Evolutionary conservation across 1,140 invertebrate genomes (phyloP), one percentile per base, ranked within the genome.

Genomic region (Cryptotermes secundus): DNA sequence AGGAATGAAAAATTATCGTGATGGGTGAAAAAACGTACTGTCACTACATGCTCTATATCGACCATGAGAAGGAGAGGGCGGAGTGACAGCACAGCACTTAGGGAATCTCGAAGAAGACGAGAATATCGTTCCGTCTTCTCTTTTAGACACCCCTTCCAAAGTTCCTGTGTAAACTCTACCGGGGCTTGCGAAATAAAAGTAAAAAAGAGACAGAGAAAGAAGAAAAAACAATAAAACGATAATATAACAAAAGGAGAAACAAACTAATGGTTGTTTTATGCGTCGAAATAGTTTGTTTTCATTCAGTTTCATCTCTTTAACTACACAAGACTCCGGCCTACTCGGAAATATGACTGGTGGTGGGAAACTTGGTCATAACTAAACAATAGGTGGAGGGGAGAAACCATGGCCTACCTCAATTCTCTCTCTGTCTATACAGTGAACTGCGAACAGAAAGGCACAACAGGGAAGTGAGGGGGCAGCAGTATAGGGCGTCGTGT

Each of bases 1-100:
- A 83, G 83, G 83, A 83, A 83, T 83, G 83, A 83, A 83, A 83
- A 83, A 83, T 83, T 83, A 83, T 79, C 83, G 49, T 79, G 19
- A 59, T 49, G 83, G 36, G 83, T 42, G 83, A 83, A 83, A 83
- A 83, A 79, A 34, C 81, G 42, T 59, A 59, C 81, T 82, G 81
- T 82, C 81, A 82, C 81, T 49, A 82, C 81, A 82, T 59, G 81
- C 81, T 59, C 49, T 59, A 82, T 82, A 82, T 82, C 81, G 81
- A 82, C 35, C 81, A 10, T 34, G 81, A 4, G 38, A 3, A 1
- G 81, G 2, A 24, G 9, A 36, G 81, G 4, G 26, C 26, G 4
- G 59, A 6, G 4, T 49, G n/a, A 72, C 26, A 72, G 59, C 26
- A 6, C 26, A 16, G 59, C 59, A 72, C 59, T 72, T 72, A 3